These are phyloP conservation scores for Sarcophaga rosellei DNA, from an alignment of 2,888 invertebrate genomes.

Conservation along the genomic window DNA sequence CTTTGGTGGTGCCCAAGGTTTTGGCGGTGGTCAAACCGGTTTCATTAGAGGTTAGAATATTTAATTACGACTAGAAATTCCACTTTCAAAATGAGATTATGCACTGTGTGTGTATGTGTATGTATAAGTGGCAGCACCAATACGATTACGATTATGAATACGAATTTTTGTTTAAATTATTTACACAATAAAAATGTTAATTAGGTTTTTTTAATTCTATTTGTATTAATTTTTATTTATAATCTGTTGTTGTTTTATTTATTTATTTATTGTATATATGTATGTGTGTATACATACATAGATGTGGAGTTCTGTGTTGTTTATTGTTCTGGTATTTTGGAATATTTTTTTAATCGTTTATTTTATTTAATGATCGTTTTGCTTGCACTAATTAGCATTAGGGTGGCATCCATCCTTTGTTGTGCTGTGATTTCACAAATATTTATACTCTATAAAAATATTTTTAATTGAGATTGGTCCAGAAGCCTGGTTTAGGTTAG, in stretches of 20 bases:
- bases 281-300: too few species aligned
- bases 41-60: conserved; percentile 59
- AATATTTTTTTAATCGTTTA: not conserved
- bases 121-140: not conserved
- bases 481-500: too few species aligned
- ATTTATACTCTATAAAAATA: too few species aligned
- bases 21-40: conserved; percentile 27
- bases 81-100: not conserved
- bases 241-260: conserved; percentile 4
- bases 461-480: too few species aligned
- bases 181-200: conserved; percentile 41
- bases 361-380: too few species aligned
- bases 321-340: not conserved
- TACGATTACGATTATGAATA: not conserved
- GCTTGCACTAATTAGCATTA: not conserved
- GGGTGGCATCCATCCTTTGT: not conserved
- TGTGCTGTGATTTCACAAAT: not conserved
- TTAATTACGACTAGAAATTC: not conserved
- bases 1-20: conserved; percentile 49
- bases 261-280: not conserved
- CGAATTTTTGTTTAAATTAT: conserved; percentile 6
- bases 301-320: not conserved
- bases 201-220: not conserved
- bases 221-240: not conserved
- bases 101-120: conserved; percentile 33